Percentiles rank a stretch among this genome's conserved stretches.
These are phyloP conservation scores for Seriola aureovittata DNA, from an alignment of 2,113 vertebrate species.

Conservation along the genomic window DNA sequence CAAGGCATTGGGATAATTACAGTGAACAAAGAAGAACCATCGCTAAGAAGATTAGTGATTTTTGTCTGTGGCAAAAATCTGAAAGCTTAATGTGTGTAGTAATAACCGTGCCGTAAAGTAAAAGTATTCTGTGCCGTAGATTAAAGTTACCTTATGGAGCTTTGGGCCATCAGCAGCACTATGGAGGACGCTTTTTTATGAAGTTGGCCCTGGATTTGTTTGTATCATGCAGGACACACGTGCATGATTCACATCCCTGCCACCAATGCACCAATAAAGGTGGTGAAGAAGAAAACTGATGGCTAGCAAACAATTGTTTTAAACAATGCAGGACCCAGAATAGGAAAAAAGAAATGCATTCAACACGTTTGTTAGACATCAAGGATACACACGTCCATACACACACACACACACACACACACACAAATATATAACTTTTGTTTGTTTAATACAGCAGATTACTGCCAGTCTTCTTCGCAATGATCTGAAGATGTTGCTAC, in stretches of 20 bases:
- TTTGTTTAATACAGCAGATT: neutral
- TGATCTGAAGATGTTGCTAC: neutral
- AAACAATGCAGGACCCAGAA: neutral
- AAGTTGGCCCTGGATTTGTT: too few relatives aligned
- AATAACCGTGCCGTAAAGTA: neutral
- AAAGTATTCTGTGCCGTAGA: neutral
- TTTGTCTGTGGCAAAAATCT: neutral
- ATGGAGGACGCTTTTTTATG: too few relatives aligned
- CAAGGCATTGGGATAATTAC: constrained; percentile 23
- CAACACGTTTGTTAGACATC: neutral
- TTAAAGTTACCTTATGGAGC: neutral
- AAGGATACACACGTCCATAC: neutral
- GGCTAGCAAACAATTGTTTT: neutral
- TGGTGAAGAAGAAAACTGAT: too few relatives aligned
- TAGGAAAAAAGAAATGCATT: neutral
- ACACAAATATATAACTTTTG: too few relatives aligned
- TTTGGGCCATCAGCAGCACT: too few relatives aligned
- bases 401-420: neutral
- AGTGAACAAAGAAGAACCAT: constrained; percentile 20
- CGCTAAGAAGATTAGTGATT: neutral
- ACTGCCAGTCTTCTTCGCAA: neutral
- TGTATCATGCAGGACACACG: too few relatives aligned
- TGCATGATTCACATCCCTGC: too few relatives aligned
- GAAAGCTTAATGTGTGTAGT: neutral
- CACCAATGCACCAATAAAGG: too few relatives aligned